These are phyloP conservation scores for Coreoperca whiteheadi DNA, from an alignment of 2,113 vertebrate species.

Conservation along the genomic window DNA sequence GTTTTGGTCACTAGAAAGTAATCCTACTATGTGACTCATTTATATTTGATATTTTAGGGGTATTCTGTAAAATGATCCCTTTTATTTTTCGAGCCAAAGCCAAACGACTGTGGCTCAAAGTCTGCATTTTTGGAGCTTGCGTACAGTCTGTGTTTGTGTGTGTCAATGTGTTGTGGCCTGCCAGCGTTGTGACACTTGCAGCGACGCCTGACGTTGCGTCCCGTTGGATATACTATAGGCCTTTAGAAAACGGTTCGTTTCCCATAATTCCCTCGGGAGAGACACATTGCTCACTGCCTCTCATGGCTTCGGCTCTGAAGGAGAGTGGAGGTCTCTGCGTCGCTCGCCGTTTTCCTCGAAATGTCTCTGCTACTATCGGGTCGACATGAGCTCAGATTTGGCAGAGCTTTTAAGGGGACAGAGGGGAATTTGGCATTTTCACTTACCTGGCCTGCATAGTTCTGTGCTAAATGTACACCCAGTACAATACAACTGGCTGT, in stretches of 20 bases:
- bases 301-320: conserved; percentile 48
- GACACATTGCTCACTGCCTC: conserved; percentile 62
- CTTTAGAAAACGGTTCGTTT: conserved; percentile 70
- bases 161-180: conserved; percentile 37
- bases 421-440: conserved; percentile 19
- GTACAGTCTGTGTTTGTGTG: conserved; percentile 28
- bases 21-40: neutral
- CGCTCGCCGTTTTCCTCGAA: conserved; percentile 6
- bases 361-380: conserved; percentile 4
- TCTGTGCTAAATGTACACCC: neutral
- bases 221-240: conserved; percentile 56
- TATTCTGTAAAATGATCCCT: neutral
- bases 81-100: neutral
- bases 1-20: neutral
- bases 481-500: neutral
- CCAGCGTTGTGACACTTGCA: conserved; percentile 61
- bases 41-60: neutral
- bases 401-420: conserved; percentile 9
- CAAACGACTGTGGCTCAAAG: neutral
- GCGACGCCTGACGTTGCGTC: conserved; percentile 64
- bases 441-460: neutral
- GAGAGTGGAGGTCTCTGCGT: conserved; percentile 44
- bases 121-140: conserved; percentile 1
- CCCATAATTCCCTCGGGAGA: conserved; percentile 60
- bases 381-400: conserved; percentile 10